Evolutionary conservation across 2,113 vertebrate genomes (phyloP).

Genomic region (Promerops cafer): DNA sequence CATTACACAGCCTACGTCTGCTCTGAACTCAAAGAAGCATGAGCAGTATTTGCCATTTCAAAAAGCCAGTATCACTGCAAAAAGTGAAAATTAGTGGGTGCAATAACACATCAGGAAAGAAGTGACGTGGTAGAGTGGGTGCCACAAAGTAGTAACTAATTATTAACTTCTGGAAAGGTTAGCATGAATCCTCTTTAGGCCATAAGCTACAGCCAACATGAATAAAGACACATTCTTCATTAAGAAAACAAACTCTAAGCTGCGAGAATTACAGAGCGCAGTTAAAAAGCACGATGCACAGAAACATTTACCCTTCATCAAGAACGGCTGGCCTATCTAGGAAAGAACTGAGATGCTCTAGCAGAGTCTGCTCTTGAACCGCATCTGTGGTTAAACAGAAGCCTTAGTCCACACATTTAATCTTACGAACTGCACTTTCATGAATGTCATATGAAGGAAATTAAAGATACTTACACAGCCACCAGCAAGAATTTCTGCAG

Average conservation of each 20-base stretch:
- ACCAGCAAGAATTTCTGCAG: constrained; percentile 82
- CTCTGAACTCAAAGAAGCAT: constrained; percentile 9
- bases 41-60: constrained; percentile 52
- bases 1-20: constrained; percentile 45
- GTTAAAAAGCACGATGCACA: constrained; percentile 40
- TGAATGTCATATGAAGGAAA: neutral
- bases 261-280: neutral
- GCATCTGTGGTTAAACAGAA: constrained; percentile 62
- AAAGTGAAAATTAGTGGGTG: constrained; percentile 49
- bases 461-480: constrained; percentile 82
- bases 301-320: constrained; percentile 59
- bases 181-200: constrained; percentile 18
- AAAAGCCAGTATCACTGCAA: constrained; percentile 16
- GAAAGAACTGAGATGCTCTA: constrained; percentile 42
- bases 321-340: constrained; percentile 37
- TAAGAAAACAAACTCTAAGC: constrained; percentile 21
- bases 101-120: constrained; percentile 7
- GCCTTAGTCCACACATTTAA: constrained; percentile 34
- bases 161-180: constrained; percentile 51
- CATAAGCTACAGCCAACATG: neutral
- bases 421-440: neutral
- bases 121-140: constrained; percentile 38
- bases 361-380: constrained; percentile 16
- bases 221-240: constrained; percentile 5
- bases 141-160: constrained; percentile 28